Evolutionary conservation across 1,140 invertebrate species (phyloP), one percentile per base, ranked within the genome.

Genomic region (Hyposmocoma kahamanoa): DNA sequence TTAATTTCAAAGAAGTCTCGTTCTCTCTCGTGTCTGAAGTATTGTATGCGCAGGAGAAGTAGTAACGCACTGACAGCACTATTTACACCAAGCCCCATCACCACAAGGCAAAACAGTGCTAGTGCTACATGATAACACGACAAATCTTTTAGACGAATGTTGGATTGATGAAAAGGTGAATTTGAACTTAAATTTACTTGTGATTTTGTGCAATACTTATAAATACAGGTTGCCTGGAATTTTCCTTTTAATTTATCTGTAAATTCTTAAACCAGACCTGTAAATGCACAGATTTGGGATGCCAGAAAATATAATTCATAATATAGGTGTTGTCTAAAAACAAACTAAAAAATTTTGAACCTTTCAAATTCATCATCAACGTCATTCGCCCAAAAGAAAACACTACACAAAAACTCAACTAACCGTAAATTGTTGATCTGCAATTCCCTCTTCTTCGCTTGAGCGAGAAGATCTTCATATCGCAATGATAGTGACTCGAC

Each of bases 351-450:
- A n/a, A n/a, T n/a, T n/a, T n/a, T n/a, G n/a, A n/a, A n/a, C n/a
- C n/a, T n/a, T n/a, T n/a, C n/a, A n/a, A n/a, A n/a, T 26, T 6
- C 24, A 26, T 6, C 24, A 26, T 11, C 5, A 26, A 26, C 24
- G 11, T 8, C 32, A 34, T 15, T 34, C 15, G 32, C 15, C 32
- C 28, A 11, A 38, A 11, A 36, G 10, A 22, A 22, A 38, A 3
- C 30, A 34, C 26, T 39, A 45, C 24, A 49, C 34, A 43, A 36
- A 22, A 0, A 20, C 18, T 22, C 9, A 2, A 72, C 71, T 65
- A 52, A 93, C 92, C 92, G 93, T 32, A 92, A 74, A 72, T 94
- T 92, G 61, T 90, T 88, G 22, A 94, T 90, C 71, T 92, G 90
- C 51, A 92, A 89, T 79, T 95, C 92, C 47, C 92, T 89, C 56